phyloP scores from a whole-genome alignment of 2,888 invertebrate species.

The Macaria liturata region DNA sequence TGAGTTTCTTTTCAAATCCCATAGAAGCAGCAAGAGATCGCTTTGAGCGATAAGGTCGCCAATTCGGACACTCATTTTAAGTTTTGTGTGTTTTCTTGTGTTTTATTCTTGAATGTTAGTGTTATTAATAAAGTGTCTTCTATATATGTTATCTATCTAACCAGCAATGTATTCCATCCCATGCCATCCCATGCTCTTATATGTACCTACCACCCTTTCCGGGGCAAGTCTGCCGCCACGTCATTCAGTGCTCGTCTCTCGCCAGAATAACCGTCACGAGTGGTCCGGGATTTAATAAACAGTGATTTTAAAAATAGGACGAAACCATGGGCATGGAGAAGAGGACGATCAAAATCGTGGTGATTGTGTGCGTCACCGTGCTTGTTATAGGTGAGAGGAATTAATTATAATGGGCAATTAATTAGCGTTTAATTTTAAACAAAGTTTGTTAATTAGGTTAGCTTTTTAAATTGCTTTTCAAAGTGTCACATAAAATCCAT shows the following conservation, averaged over 20 bases:
- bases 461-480: too few relatives aligned
- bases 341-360: slow-evolving; percentile 67
- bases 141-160: neutral
- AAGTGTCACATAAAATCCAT: too few relatives aligned
- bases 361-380: slow-evolving; percentile 57
- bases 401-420: slow-evolving; percentile 4
- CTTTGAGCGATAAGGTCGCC: too few relatives aligned
- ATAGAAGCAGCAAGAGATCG: too few relatives aligned
- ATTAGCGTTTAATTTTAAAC: neutral
- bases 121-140: too few relatives aligned
- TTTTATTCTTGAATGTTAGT: too few relatives aligned
- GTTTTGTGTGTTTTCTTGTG: too few relatives aligned
- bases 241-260: slow-evolving; percentile 25
- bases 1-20: too few relatives aligned
- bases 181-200: slow-evolving; percentile 6
- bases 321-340: slow-evolving; percentile 68
- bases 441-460: too few relatives aligned
- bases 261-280: slow-evolving; percentile 8
- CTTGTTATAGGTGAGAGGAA: slow-evolving; percentile 63
- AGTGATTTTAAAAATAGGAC: slow-evolving; percentile 10
- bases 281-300: neutral
- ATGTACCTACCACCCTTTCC: slow-evolving; percentile 1
- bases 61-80: too few relatives aligned
- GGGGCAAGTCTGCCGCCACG: slow-evolving; percentile 6
- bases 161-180: slow-evolving; percentile 49